Conservation (phyloP, 2,113 vertebrate genomes). For the Cololabis saira region DNA sequence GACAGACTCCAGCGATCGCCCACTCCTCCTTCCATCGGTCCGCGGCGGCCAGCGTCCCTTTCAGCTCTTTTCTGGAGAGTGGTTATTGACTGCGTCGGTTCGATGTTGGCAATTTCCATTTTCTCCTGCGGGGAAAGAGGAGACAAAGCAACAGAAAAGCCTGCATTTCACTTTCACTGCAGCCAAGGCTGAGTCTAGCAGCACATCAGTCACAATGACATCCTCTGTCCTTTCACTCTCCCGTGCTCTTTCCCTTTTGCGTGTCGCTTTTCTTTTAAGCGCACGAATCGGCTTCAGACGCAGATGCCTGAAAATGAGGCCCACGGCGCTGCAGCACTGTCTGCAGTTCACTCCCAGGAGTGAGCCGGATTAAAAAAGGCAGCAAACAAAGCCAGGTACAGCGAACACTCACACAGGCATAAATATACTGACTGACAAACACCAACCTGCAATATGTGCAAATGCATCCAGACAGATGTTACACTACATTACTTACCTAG, state of each 20-base stretch:
- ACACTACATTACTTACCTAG: too few relatives aligned
- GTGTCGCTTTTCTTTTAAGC: conserved; percentile 4
- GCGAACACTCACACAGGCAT: conserved; percentile 7
- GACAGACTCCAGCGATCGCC: conserved; percentile 52
- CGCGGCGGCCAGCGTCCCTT: conserved; percentile 40
- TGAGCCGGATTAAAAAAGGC: conserved; percentile 28
- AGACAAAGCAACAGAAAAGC: conserved; percentile 58
- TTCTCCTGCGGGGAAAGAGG: conserved; percentile 61
- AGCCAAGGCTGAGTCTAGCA: conserved; percentile 36
- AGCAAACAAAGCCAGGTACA: conserved; percentile 61
- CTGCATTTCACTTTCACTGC: conserved; percentile 48
- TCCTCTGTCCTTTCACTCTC: conserved; percentile 20
- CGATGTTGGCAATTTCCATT: conserved; percentile 73
- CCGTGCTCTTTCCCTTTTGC: neutral
- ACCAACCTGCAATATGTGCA: too few relatives aligned
- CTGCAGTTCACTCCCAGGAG: conserved; percentile 52
- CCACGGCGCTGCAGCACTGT: conserved; percentile 32
- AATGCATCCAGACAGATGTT: too few relatives aligned
- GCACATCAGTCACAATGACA: conserved; percentile 58
- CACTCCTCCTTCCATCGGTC: conserved; percentile 52
- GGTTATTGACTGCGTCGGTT: conserved; percentile 66
- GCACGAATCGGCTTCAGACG: conserved; percentile 26
- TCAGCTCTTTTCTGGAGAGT: conserved; percentile 59
- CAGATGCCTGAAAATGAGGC: conserved; percentile 29
- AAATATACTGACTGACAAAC: neutral